These are phyloP conservation scores for Sylvicola fuscatus DNA, from an alignment of 2,888 invertebrate species.

Conservation along the genomic window DNA sequence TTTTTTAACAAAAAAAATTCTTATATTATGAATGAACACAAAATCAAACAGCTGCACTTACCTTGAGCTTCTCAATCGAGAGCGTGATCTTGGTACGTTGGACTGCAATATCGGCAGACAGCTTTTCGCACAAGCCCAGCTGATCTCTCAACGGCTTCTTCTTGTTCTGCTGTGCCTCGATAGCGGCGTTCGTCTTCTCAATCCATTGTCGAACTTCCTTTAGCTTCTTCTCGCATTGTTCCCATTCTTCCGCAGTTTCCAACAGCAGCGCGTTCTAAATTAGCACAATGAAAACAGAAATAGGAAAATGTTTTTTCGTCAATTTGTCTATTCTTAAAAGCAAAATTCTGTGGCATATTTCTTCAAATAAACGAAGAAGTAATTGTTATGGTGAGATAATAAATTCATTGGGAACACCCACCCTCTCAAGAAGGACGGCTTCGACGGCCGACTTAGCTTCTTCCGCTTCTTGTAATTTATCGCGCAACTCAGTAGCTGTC, in stretches of 20 bases:
- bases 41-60: conserved; percentile 23
- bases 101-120: conserved; percentile 66
- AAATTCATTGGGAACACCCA: conserved; percentile 24
- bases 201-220: conserved; percentile 79
- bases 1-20: no score
- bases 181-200: conserved; percentile 55
- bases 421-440: conserved; percentile 65
- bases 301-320: no score
- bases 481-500: conserved; percentile 65
- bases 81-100: conserved; percentile 78
- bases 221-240: conserved; percentile 85
- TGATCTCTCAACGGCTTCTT: conserved; percentile 79
- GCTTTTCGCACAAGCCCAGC: conserved; percentile 66
- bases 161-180: conserved; percentile 64
- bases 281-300: no score
- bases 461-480: conserved; percentile 70
- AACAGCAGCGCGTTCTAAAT: conserved; percentile 64
- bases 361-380: not conserved
- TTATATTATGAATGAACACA: not conserved
- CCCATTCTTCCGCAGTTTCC: conserved; percentile 90
- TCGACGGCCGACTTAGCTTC: conserved; percentile 71
- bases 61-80: conserved; percentile 78
- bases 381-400: not conserved
- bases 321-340: no score
- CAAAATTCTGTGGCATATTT: conserved; percentile 2